Base-by-base conservation (phyloP, 2,113 vertebrate species). In the Crocuta crocuta region DNA sequence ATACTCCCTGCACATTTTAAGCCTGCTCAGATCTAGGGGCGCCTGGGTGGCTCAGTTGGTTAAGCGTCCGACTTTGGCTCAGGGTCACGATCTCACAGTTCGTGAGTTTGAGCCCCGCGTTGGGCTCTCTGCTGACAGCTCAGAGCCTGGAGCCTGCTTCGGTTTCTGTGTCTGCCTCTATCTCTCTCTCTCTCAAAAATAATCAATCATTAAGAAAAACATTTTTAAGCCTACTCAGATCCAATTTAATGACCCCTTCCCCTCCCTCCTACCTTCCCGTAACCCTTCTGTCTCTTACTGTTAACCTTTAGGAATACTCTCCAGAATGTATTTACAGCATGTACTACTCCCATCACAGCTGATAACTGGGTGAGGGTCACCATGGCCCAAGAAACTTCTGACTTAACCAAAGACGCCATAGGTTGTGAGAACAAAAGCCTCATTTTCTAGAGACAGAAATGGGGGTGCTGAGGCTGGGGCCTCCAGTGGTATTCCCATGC, bases 401-500 rank as follows among this genome's bases (percentile, higher is more conserved):
- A 39, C 48, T 80, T 74, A 70, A 55, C 15, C 5, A 76, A 82
- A 94, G 80, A 76, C 79, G 35, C n/a, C 33, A 2, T 19, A 43
- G 91, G 39, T 15, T 43, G 0, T 68, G 70, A 39, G 21, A 93
- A n/a, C 45, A 53, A 63, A 88, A 81, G 8, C 35, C 12, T 43
- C 66, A 26, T 23, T 76, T 70, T 63, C 45, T 13, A 70, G 53
- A 10, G 55, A 78, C 86, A 63, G 61, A 55, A 39, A 7, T 2
- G 23, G 31, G 9, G 11, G 26, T 15, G 0, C 8, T 9, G 43
- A 50, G 70, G 1, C 4, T 1, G 24, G 21, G 17, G 11, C 50
- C 79, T 61, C 58, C 23, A 8, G 9, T 61, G 58, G 58, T 23
- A 3, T 19, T 79, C 48, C 76, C 74, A 33, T 48, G 4, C 33